These are phyloP conservation scores for Agrypnia vestita DNA, from an alignment of 1,140 invertebrate species.

Conservation along the genomic window DNA sequence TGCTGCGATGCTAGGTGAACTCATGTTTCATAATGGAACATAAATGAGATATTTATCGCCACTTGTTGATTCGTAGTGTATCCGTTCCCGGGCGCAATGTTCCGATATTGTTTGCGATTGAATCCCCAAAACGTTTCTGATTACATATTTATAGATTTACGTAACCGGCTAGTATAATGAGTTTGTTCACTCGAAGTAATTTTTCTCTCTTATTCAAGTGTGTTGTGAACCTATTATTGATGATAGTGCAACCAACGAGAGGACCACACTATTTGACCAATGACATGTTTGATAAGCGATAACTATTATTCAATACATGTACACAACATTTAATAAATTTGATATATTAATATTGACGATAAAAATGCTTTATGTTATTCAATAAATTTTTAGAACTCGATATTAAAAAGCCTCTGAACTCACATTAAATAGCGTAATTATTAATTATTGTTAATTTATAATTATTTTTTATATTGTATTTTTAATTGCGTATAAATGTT, in stretches of 20 bases:
- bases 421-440: too few relatives aligned
- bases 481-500: too few relatives aligned
- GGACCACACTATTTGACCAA: conserved; percentile 5
- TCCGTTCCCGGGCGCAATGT: neutral
- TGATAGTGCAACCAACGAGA: conserved; percentile 7
- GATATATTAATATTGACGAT: too few relatives aligned
- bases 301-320: too few relatives aligned
- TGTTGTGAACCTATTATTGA: neutral
- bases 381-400: too few relatives aligned
- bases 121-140: neutral
- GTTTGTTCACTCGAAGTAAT: conserved; percentile 12
- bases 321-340: too few relatives aligned
- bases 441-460: too few relatives aligned
- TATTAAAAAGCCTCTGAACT: too few relatives aligned
- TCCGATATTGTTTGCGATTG: conserved; percentile 1
- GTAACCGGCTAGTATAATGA: conserved; percentile 7
- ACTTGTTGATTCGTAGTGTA: too few relatives aligned
- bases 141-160: conserved; percentile 9
- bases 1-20: neutral
- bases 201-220: neutral
- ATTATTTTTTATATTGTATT: too few relatives aligned
- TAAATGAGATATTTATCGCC: too few relatives aligned
- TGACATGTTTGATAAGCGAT: neutral
- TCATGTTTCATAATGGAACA: neutral
- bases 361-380: too few relatives aligned